Evolutionary conservation across 2,113 vertebrate species (phyloP), one percentile per base, ranked within the genome.

Genomic region (Phylloscopus whistleri): DNA sequence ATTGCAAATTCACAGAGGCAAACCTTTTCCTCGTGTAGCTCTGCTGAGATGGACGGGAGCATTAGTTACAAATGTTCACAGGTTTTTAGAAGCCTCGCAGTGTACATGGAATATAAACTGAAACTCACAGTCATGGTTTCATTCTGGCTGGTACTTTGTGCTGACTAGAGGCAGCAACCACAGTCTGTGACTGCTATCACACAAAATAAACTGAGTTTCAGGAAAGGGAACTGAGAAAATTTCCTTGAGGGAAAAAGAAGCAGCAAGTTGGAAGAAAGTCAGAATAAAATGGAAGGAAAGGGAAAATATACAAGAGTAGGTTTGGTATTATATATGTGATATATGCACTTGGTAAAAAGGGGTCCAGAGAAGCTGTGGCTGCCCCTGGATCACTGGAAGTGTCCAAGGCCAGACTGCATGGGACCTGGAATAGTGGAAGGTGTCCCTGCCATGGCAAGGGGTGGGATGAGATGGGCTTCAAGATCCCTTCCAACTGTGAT

Each of bases 391-490:
- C 39, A 6, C 28, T 89, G 28, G 39, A 5, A 62, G 14, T 55
- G 55, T 1, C 24, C 69, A 53, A 60, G 30, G n/a, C 28, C 17
- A 18, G 62, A 5, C 0, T 68, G 69, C 51, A 44, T 0, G 0
- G 13, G 20, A 0, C 12, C 37, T 52, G 77, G 60, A 68, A 16
- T 1, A 8, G 15, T 33, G 43, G 51, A 13, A 87, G 10, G 13
- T 60, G 73, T 60, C 63, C 11, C 37, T 44, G 33, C 53, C 33
- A 4, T 31, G 52, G 20, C 39, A 53, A 9, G 7, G 66, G 15
- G 6, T 62, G 30, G 41, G 4, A 46, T 30, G 20, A n/a, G 30
- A 21, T 6, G 16, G 14, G 10, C 9, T 64, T 80, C 15, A 64
- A 37, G 17, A 2, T 37, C 51, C 31, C 8, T 51, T 51, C 35